phyloP scores from a whole-genome alignment of 2,888 invertebrate genomes.

The Crossocerus cetratus region DNA sequence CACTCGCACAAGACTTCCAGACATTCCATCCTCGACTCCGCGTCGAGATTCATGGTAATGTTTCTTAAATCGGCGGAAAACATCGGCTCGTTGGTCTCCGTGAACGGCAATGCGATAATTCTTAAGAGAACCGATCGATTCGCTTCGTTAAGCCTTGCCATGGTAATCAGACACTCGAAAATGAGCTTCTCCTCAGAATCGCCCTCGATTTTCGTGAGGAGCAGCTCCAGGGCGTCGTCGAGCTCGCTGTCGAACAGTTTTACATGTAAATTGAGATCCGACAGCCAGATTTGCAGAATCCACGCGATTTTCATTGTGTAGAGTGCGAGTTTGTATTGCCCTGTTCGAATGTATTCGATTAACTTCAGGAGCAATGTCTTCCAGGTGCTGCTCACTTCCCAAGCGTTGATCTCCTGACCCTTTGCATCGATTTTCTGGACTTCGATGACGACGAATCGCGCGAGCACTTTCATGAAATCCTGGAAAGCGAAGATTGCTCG shows the following conservation, averaged over 20 bases:
- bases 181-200: constrained; percentile 37
- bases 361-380: constrained; percentile 54
- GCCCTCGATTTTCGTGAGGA: constrained; percentile 45
- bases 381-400: constrained; percentile 64
- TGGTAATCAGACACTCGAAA: constrained; percentile 63
- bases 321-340: constrained; percentile 54
- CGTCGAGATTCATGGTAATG: constrained; percentile 62
- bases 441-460: constrained; percentile 65
- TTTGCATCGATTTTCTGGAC: constrained; percentile 47
- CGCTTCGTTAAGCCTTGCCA: constrained; percentile 65
- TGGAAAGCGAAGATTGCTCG: constrained; percentile 35
- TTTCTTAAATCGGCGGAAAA: constrained; percentile 53
- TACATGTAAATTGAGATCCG: constrained; percentile 44
- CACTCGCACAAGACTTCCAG: constrained; percentile 63
- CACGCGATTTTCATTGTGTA: constrained; percentile 56
- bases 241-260: constrained; percentile 58
- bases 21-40: constrained; percentile 62
- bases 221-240: constrained; percentile 29
- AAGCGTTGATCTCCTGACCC: constrained; percentile 23
- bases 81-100: constrained; percentile 36
- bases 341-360: constrained; percentile 7
- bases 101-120: constrained; percentile 64
- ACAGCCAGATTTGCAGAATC: constrained; percentile 57
- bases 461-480: constrained; percentile 63
- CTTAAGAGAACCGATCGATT: constrained; percentile 60